Percentiles rank a stretch among this genome's conserved stretches.
Conservation (phyloP, 2,888 invertebrate genomes). For the Lacanobia oleracea region DNA sequence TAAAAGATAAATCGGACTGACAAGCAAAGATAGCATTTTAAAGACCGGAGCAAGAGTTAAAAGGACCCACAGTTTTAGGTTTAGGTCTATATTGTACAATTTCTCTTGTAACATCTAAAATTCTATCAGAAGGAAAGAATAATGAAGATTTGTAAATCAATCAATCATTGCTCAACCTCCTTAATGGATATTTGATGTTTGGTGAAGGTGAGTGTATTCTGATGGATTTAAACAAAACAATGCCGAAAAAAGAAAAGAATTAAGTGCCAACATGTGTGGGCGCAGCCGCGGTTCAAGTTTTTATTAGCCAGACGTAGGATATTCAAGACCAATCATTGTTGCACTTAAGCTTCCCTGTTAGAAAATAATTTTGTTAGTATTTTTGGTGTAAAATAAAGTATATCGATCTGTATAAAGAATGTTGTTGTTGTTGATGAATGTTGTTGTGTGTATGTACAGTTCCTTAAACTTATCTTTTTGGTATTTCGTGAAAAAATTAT, state of each 20-base stretch:
- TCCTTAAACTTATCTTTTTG: slow-evolving; percentile 22
- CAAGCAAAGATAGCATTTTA: slow-evolving; percentile 56
- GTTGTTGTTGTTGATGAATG: too few species aligned
- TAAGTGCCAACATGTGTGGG: slow-evolving; percentile 38
- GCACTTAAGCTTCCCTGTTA: not conserved
- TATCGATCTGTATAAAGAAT: too few species aligned
- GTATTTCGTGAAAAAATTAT: slow-evolving; percentile 24
- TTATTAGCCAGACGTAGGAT: slow-evolving; percentile 9
- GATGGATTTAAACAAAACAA: slow-evolving; percentile 49
- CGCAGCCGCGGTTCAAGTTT: slow-evolving; percentile 9
- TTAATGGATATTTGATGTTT: slow-evolving; percentile 53
- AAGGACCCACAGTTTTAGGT: slow-evolving; percentile 5
- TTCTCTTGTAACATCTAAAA: not conserved
- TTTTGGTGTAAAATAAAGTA: too few species aligned
- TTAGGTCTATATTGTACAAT: too few species aligned
- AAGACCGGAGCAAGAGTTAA: slow-evolving; percentile 8
- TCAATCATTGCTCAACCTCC: slow-evolving; percentile 10
- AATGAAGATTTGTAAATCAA: slow-evolving; percentile 32
- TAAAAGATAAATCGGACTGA: slow-evolving; percentile 79
- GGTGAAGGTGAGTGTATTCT: slow-evolving; percentile 67
- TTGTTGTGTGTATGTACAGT: too few species aligned
- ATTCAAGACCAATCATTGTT: slow-evolving; percentile 3
- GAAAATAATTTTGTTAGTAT: too few species aligned
- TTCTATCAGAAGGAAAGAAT: not conserved
- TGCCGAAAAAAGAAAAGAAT: slow-evolving; percentile 25